Percentiles rank a stretch among this genome's conserved stretches.
These are phyloP conservation scores for Myrmophylax atrothorax DNA, from an alignment of 2,113 vertebrate species.

Conservation along the genomic window DNA sequence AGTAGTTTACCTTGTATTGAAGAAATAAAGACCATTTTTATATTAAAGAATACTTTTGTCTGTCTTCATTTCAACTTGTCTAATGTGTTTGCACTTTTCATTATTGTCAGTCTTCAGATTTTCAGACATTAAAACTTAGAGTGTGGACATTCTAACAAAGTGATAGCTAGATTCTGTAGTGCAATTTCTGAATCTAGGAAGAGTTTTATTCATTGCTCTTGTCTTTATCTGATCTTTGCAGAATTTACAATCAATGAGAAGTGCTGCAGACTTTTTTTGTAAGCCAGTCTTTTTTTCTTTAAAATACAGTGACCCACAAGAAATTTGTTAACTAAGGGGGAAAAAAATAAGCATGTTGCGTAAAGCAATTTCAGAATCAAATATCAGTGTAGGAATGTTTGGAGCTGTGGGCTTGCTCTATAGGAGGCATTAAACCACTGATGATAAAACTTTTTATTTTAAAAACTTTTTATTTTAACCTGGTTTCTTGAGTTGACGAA, in stretches of 20 bases:
- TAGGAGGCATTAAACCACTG: background rate
- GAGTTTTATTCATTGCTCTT: background rate
- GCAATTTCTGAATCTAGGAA: background rate
- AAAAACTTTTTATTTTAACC: background rate
- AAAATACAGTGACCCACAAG: background rate
- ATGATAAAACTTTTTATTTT: background rate
- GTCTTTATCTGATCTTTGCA: background rate
- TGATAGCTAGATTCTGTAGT: background rate
- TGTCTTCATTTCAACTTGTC: constrained; percentile 49
- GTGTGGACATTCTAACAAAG: background rate
- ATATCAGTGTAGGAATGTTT: background rate
- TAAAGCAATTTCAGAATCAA: background rate
- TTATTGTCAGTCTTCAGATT: background rate
- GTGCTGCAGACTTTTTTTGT: background rate
- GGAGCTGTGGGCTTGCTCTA: background rate
- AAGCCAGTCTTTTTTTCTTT: background rate
- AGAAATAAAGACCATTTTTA: constrained; percentile 79
- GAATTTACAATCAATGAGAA: background rate
- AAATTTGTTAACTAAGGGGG: background rate
- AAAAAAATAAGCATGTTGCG: background rate
- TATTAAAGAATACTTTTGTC: constrained; percentile 1
- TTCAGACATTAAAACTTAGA: background rate
- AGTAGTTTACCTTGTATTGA: constrained; percentile 80
- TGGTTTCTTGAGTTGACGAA: background rate
- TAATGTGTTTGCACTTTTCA: background rate